Evolutionary conservation across 2,113 vertebrate species (phyloP).

Genomic region (Sinocyclocheilus anophthalmus): DNA sequence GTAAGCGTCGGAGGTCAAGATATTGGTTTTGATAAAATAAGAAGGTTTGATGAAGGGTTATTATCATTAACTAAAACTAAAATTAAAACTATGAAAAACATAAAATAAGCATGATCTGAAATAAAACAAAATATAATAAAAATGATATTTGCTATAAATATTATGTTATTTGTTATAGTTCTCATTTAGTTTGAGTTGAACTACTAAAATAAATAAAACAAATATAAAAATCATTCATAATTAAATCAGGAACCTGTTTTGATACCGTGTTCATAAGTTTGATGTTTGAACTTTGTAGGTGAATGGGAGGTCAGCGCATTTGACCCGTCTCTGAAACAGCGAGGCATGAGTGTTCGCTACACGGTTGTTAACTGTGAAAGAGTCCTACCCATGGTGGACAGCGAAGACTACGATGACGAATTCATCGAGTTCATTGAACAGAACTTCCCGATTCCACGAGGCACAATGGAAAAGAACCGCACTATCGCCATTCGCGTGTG

Average conservation of each 20-base stretch:
- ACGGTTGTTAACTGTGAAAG: conserved; percentile 75
- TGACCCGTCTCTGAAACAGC: conserved; percentile 80
- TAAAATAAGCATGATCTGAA: too few relatives aligned
- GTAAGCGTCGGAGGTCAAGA: conserved; percentile 68
- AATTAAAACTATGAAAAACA: too few relatives aligned
- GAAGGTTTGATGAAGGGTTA: too few relatives aligned
- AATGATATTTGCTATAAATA: too few relatives aligned
- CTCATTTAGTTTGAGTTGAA: too few relatives aligned
- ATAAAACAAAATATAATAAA: too few relatives aligned
- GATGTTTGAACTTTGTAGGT: conserved; percentile 71
- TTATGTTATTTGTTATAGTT: too few relatives aligned
- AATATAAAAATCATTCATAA: too few relatives aligned
- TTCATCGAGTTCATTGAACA: conserved; percentile 55
- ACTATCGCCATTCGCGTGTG: conserved; percentile 63
- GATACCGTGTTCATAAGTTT: neutral
- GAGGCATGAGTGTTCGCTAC: conserved; percentile 85
- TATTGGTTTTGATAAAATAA: too few relatives aligned
- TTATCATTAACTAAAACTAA: too few relatives aligned
- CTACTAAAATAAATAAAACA: too few relatives aligned
- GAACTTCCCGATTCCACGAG: conserved; percentile 68
- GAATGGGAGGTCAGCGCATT: conserved; percentile 89
- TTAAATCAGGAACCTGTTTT: neutral
- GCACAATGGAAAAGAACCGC: conserved; percentile 68
- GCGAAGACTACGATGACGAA: conserved; percentile 66
- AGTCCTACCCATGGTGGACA: conserved; percentile 64